Conservation (phyloP, 2,113 vertebrate species). For the Solea senegalensis region DNA sequence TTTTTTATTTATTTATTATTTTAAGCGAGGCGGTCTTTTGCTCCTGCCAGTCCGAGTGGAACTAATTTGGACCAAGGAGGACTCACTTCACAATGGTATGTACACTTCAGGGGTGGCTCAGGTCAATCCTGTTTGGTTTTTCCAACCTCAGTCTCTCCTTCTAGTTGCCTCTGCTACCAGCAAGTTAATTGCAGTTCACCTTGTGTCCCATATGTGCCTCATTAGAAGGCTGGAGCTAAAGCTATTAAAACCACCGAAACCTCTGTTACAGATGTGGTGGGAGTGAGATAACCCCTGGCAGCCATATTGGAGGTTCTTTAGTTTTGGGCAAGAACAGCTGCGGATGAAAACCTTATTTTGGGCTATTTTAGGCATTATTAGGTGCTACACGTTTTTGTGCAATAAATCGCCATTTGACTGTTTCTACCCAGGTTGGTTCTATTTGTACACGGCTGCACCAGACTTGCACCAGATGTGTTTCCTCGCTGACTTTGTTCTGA, state of each 20-base stretch:
- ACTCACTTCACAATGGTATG: constrained; percentile 43
- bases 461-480: constrained; percentile 56
- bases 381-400: too few species aligned
- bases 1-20: background rate
- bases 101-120: background rate
- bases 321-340: constrained; percentile 5
- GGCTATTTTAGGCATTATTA: background rate
- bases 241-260: constrained; percentile 17
- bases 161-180: background rate
- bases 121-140: constrained; percentile 1
- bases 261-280: constrained; percentile 23
- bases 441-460: background rate
- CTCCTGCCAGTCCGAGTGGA: constrained; percentile 43
- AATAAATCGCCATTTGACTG: background rate
- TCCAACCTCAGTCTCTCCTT: background rate
- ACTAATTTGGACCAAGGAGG: constrained; percentile 56
- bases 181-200: constrained; percentile 38
- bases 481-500: constrained; percentile 20
- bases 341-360: background rate
- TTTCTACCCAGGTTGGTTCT: background rate
- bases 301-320: constrained; percentile 16
- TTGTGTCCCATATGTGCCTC: constrained; percentile 43
- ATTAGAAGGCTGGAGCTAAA: constrained; percentile 47
- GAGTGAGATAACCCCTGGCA: constrained; percentile 15
- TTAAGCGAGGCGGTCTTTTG: constrained; percentile 21